Conservation (phyloP, 2,113 vertebrate genomes). For the Malurus melanocephalus region DNA sequence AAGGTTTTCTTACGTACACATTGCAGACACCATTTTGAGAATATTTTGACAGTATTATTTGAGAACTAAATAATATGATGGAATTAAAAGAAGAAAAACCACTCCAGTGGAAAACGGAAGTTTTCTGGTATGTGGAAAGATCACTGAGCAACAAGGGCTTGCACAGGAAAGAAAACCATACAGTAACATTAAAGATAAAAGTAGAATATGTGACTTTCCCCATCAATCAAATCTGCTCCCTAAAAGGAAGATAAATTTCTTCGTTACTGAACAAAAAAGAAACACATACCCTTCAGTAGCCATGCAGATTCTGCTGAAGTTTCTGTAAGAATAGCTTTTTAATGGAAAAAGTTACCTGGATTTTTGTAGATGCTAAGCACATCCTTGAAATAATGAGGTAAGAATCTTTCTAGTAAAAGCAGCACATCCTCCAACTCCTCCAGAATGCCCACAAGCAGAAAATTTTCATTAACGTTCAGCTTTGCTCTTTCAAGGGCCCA, state of each 20-base stretch:
- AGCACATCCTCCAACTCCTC: conserved; percentile 97
- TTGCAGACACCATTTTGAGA: background rate
- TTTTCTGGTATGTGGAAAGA: background rate
- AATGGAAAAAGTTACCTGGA: conserved; percentile 77
- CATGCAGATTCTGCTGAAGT: background rate
- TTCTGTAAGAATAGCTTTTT: background rate
- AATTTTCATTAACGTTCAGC: conserved; percentile 93
- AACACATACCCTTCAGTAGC: background rate
- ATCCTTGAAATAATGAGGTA: conserved; percentile 98
- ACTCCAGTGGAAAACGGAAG: background rate
- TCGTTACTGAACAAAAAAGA: background rate
- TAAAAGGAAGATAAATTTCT: background rate
- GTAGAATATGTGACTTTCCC: background rate
- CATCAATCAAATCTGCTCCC: background rate
- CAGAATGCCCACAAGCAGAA: conserved; percentile 94
- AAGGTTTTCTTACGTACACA: background rate
- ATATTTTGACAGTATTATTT: background rate
- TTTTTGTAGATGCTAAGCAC: conserved; percentile 96
- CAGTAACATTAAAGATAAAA: background rate
- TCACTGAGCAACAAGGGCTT: background rate
- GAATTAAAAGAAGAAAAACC: background rate
- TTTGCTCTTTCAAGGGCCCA: conserved; percentile 97
- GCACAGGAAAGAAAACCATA: background rate
- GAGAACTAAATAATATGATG: background rate
- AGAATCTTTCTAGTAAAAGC: conserved; percentile 94